Conservation (phyloP, 2,113 vertebrate genomes). For the Boleophthalmus pectinirostris region DNA sequence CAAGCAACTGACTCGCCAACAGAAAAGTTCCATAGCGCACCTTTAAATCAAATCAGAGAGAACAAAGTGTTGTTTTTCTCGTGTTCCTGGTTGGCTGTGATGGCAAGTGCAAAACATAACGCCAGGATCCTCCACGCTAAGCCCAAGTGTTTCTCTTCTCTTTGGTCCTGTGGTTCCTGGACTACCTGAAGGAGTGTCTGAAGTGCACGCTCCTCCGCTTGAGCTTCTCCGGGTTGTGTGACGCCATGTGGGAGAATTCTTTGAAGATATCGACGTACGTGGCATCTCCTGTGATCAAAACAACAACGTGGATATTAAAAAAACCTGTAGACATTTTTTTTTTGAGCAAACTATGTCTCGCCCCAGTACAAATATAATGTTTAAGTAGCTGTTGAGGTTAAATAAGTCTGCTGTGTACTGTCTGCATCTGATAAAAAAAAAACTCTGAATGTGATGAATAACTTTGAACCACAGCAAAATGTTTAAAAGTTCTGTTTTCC, state of each 20-base stretch:
- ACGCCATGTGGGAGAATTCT: slow-evolving; percentile 91
- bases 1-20: no score
- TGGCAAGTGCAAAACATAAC: neutral
- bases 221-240: slow-evolving; percentile 86
- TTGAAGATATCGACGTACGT: slow-evolving; percentile 88
- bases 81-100: no score
- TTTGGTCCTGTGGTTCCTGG: neutral
- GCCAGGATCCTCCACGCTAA: neutral
- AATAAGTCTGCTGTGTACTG: no score
- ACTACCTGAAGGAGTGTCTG: slow-evolving; percentile 83
- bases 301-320: slow-evolving; percentile 6
- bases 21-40: no score
- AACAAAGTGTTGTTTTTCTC: neutral
- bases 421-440: no score
- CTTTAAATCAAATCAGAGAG: neutral
- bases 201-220: slow-evolving; percentile 84
- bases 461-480: no score
- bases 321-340: no score
- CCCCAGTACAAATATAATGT: no score
- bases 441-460: no score
- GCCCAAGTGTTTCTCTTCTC: neutral
- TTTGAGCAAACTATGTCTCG: no score
- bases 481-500: no score
- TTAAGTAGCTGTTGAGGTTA: no score
- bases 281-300: slow-evolving; percentile 77